Conservation (phyloP, 2,113 vertebrate genomes). For the Leptodactylus fuscus region DNA sequence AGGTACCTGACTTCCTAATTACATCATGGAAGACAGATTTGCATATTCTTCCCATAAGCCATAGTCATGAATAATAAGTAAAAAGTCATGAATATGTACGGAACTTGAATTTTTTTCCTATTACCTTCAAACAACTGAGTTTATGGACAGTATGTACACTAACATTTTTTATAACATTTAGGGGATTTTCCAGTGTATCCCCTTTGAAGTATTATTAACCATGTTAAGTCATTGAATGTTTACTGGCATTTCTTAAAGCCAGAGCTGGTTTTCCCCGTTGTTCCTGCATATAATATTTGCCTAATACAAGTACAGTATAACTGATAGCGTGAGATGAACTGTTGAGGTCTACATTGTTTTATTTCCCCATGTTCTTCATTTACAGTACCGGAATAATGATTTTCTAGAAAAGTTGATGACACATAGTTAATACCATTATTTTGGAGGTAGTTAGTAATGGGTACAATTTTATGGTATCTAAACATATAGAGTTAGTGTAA, state of each 20-base stretch:
- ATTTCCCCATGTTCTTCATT: neutral
- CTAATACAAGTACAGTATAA: neutral
- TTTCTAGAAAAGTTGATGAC: neutral
- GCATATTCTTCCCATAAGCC: too few species aligned
- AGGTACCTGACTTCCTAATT: too few species aligned
- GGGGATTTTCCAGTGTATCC: neutral
- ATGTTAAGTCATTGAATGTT: neutral
- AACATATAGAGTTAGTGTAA: too few species aligned
- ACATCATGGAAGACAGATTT: too few species aligned
- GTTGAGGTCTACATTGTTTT: neutral
- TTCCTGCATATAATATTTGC: neutral
- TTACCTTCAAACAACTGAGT: too few species aligned
- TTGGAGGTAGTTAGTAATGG: too few species aligned
- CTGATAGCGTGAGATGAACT: neutral
- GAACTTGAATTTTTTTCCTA: too few species aligned
- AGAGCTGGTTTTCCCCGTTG: conserved; percentile 20
- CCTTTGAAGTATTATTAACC: neutral
- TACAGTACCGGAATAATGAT: neutral
- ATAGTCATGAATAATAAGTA: too few species aligned
- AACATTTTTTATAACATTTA: neutral
- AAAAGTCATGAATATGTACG: too few species aligned
- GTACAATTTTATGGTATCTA: too few species aligned
- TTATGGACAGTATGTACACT: too few species aligned
- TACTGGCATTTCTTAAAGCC: neutral
- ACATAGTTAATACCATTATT: neutral